Evolutionary conservation across 2,888 invertebrate species (phyloP).

Genomic region (Thera obeliscata): DNA sequence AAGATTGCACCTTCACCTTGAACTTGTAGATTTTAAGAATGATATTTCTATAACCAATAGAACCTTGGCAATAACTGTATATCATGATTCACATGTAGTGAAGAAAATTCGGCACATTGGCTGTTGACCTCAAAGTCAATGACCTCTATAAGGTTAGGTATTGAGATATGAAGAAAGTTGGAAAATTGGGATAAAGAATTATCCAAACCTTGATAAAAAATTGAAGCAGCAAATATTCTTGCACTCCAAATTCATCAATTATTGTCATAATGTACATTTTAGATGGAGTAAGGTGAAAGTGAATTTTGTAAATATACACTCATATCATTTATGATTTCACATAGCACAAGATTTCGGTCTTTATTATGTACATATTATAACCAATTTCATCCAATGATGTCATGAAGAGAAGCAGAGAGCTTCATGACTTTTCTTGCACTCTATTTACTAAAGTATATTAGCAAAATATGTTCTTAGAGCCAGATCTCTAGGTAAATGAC

Average conservation of each 20-base stretch:
- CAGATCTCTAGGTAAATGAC: too few relatives aligned
- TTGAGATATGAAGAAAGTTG: slow-evolving; percentile 2
- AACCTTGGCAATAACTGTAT: slow-evolving; percentile 60
- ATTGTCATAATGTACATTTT: neutral
- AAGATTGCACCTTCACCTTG: slow-evolving; percentile 11
- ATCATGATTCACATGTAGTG: slow-evolving; percentile 52
- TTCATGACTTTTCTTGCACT: too few relatives aligned
- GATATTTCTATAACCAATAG: slow-evolving; percentile 39
- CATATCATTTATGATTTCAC: too few relatives aligned
- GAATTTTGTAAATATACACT: neutral
- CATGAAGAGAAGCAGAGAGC: too few relatives aligned
- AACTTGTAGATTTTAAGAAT: slow-evolving; percentile 20
- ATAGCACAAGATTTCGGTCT: too few relatives aligned
- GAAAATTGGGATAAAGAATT: neutral
- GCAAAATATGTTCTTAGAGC: too few relatives aligned
- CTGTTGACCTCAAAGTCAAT: slow-evolving; percentile 50
- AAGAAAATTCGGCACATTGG: slow-evolving; percentile 33
- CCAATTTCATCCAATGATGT: too few relatives aligned
- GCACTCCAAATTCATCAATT: neutral
- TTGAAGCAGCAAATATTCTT: neutral
- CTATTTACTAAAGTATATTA: too few relatives aligned
- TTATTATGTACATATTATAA: too few relatives aligned
- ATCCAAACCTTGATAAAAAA: neutral
- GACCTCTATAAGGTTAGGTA: slow-evolving; percentile 10
- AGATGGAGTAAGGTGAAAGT: neutral